Conservation (phyloP, 1,140 invertebrate genomes). For the Diabrotica virgifera region DNA sequence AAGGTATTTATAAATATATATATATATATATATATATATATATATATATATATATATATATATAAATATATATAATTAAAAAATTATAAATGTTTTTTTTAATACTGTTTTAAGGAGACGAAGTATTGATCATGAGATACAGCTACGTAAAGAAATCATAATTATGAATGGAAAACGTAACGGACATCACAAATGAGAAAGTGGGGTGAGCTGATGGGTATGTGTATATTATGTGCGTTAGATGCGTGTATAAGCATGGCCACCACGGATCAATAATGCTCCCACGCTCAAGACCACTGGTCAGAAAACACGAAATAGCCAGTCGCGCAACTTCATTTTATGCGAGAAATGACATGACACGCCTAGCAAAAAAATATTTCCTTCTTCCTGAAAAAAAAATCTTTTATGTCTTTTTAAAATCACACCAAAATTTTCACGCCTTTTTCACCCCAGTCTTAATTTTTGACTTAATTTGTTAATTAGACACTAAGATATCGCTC, state of each 20-base stretch:
- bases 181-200: slow-evolving; percentile 42
- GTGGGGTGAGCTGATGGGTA: slow-evolving; percentile 31
- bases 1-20: no score
- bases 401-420: background rate
- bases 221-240: slow-evolving; percentile 37
- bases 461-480: no score
- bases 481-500: no score
- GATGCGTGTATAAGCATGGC: slow-evolving; percentile 39
- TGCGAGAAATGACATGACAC: slow-evolving; percentile 43
- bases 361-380: slow-evolving; percentile 31
- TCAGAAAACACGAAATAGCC: slow-evolving; percentile 45
- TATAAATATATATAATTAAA: no score
- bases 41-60: no score
- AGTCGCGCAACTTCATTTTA: slow-evolving; percentile 47
- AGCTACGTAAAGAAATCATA: slow-evolving; percentile 45
- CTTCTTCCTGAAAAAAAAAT: slow-evolving; percentile 1
- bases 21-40: no score
- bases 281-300: slow-evolving; percentile 46
- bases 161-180: slow-evolving; percentile 46
- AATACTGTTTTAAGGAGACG: slow-evolving; percentile 18
- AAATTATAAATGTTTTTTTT: no score
- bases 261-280: slow-evolving; percentile 46
- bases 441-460: no score
- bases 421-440: background rate
- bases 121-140: slow-evolving; percentile 47